phyloP scores from a whole-genome alignment of 2,888 invertebrate species.

The Ormyrus rosae region DNA sequence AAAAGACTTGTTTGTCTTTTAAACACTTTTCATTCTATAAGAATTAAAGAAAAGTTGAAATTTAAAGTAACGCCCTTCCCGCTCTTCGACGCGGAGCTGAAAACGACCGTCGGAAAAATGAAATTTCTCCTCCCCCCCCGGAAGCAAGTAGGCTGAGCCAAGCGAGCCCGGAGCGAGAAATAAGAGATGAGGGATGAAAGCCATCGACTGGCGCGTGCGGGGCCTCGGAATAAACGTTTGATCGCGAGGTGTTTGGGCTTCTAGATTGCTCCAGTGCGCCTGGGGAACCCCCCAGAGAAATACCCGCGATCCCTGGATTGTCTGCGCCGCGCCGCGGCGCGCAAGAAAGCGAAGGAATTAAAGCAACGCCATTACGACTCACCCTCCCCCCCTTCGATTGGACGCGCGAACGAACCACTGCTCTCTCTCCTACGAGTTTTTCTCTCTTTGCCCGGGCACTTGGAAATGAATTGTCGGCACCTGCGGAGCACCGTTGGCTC shows the following conservation, averaged over 20 bases:
- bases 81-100: background rate
- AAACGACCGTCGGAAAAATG: background rate
- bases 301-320: conserved; percentile 62
- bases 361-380: conserved; percentile 57
- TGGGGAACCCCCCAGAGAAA: conserved; percentile 60
- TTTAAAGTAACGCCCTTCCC: background rate
- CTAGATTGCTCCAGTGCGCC: conserved; percentile 24
- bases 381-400: background rate
- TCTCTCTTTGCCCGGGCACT: conserved; percentile 7
- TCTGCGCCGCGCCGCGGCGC: conserved; percentile 53
- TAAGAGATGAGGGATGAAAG: conserved; percentile 28
- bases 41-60: too few relatives aligned
- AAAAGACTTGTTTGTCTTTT: too few relatives aligned
- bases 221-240: conserved; percentile 15
- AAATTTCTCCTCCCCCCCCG: background rate
- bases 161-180: background rate
- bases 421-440: background rate
- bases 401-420: too few relatives aligned
- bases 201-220: conserved; percentile 13
- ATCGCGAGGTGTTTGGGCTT: conserved; percentile 36
- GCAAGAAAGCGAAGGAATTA: conserved; percentile 59
- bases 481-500: conserved; percentile 13
- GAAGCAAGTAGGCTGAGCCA: background rate
- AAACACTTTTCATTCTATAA: too few relatives aligned
- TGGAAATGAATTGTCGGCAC: conserved; percentile 43